These are phyloP conservation scores for Lordiphosa clarofinis DNA, from an alignment of 1,140 invertebrate species.

Conservation along the genomic window DNA sequence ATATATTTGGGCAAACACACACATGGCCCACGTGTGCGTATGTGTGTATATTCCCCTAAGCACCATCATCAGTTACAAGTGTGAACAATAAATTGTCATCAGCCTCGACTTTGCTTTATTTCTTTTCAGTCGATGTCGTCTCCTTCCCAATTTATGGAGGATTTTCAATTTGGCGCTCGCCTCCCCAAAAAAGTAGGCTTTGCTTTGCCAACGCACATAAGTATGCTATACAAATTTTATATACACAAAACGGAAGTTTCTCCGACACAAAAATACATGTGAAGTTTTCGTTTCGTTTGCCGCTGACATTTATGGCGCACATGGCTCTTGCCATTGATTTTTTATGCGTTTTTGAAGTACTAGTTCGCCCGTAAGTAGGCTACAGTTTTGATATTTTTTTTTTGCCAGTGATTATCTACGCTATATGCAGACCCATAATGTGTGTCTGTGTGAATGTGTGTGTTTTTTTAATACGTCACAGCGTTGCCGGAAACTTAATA, in stretches of 20 bases:
- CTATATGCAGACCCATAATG: slow-evolving; percentile 30
- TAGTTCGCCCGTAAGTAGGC: slow-evolving; percentile 48
- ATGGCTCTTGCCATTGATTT: slow-evolving; percentile 70
- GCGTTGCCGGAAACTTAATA: slow-evolving; percentile 64
- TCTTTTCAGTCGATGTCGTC: slow-evolving; percentile 37
- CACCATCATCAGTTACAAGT: slow-evolving; percentile 77
- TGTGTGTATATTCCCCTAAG: slow-evolving; percentile 50
- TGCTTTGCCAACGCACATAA: slow-evolving; percentile 43
- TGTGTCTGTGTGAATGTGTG: slow-evolving; percentile 29
- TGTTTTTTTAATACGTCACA: slow-evolving; percentile 64
- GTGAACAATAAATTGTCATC: slow-evolving; percentile 78
- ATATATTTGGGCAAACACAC: slow-evolving; percentile 61
- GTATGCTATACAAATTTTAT: slow-evolving; percentile 47
- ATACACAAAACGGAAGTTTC: slow-evolving; percentile 19
- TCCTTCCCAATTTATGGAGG: slow-evolving; percentile 31
- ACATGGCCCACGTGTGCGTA: slow-evolving; percentile 20
- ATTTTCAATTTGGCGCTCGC: slow-evolving; percentile 55
- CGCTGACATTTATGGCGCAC: slow-evolving; percentile 72
- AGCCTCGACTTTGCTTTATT: slow-evolving; percentile 67
- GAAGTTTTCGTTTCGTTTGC: slow-evolving; percentile 49
- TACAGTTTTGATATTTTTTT: slow-evolving; percentile 44
- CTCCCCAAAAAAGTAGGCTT: slow-evolving; percentile 4
- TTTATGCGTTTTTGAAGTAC: slow-evolving; percentile 63
- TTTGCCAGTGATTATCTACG: slow-evolving; percentile 35
- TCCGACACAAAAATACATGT: too few relatives aligned